Evolutionary conservation across 2,888 invertebrate species (phyloP).

Genomic region (Linnaemya vulpina): DNA sequence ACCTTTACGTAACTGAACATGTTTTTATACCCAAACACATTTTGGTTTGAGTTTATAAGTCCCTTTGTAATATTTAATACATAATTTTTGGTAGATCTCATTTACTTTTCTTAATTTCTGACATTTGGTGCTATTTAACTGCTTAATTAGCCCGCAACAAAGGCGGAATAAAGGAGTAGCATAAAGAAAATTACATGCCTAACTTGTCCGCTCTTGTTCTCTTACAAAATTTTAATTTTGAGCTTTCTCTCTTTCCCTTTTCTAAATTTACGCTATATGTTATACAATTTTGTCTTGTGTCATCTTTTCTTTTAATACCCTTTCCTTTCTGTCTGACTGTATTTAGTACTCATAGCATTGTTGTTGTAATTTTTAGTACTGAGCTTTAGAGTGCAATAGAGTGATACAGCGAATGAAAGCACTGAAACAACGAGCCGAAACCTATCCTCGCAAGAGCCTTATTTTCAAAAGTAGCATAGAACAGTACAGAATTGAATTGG

Average conservation of each 20-base stretch:
- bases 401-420: slow-evolving; percentile 15
- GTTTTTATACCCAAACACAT: background rate
- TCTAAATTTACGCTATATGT: slow-evolving; percentile 2
- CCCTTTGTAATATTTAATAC: background rate
- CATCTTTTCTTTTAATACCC: background rate
- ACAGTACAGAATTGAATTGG: slow-evolving; percentile 55
- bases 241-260: background rate
- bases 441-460: slow-evolving; percentile 37
- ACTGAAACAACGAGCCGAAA: slow-evolving; percentile 38
- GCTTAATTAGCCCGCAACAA: slow-evolving; percentile 1
- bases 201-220: background rate
- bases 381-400: background rate
- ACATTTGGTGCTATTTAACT: background rate
- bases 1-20: background rate
- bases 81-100: background rate
- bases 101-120: background rate
- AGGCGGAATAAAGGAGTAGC: background rate
- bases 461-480: slow-evolving; percentile 53
- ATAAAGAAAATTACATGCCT: background rate
- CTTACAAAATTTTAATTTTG: slow-evolving; percentile 19
- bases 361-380: slow-evolving; percentile 48
- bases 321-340: background rate
- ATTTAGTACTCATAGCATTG: slow-evolving; percentile 31
- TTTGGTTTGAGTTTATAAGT: background rate
- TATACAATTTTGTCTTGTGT: background rate